Evolutionary conservation across 2,888 invertebrate genomes (phyloP), one percentile per base, ranked within the genome.

Genomic region (Plebejus anna): DNA sequence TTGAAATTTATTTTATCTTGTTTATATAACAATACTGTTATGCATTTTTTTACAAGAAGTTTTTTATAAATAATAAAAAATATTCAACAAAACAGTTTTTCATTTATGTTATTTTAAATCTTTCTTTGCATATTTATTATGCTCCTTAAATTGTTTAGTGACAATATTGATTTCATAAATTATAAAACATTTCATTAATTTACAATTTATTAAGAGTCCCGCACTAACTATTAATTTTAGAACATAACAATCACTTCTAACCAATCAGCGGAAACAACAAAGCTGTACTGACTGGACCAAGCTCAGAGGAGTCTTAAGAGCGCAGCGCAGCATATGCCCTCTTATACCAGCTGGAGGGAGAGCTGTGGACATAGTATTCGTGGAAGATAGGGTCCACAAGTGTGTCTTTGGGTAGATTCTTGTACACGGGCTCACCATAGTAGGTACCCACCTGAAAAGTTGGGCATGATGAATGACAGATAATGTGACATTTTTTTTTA

Each of bases 391-490:
- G 97, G 59, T 95, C 94, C 1, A 96, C 87, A 38, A 96, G 94
- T 1, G 94, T 92, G 81, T 96, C 96, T 76, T 95, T 89, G 0
- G 95, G 95, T 59, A 95, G 80, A 0, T 96, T 96, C 83, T 96
- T 96, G 94, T 95, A 99, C 13, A 98, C 90, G 38, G 96, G 97
- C 86, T 97, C 97, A 5, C 98, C 98, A 81, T 96, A 98, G 89
- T 96, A 97, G 1, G 97, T 98, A 73, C 99, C 99, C 6, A 97
- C 96, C 94, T 94, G 86, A 85, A 88, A 80, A 22, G 75, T 6
- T 32, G 9, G 28, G 3, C 22, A 22, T 7, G 59, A 22, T 22
- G 22, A n/a, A 57, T 6, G 4, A 55, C 16, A 55, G 22, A 22
- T 55, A 13, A 55, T 11, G 16, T 11, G 2, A 32, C 32, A 32